Conservation (phyloP, 2,113 vertebrate species). For the Oxygymnocypris stewartii region DNA sequence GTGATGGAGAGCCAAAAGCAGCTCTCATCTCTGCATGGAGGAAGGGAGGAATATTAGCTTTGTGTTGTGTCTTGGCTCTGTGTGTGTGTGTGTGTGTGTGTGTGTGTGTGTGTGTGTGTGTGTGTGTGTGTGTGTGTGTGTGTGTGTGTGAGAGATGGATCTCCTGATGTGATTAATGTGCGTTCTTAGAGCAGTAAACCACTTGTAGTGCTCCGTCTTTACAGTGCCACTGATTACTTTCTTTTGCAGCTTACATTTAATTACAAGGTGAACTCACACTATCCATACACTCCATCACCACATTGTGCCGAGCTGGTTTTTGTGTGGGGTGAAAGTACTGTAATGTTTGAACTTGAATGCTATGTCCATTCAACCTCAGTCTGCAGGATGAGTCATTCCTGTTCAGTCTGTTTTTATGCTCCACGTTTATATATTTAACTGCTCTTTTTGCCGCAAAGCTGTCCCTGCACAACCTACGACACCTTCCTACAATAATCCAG, state of each 20-base stretch:
- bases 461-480: not conserved
- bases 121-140: no score
- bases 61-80: not conserved
- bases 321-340: conserved; percentile 1
- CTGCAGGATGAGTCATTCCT: conserved; percentile 30
- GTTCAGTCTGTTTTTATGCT: not conserved
- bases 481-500: not conserved
- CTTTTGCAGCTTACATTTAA: conserved; percentile 22
- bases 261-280: not conserved
- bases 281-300: not conserved
- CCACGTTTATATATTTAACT: not conserved
- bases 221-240: not conserved
- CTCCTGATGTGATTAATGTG: conserved; percentile 37
- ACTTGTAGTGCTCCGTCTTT: conserved; percentile 27
- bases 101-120: not conserved
- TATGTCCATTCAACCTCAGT: conserved; percentile 2
- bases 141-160: no score
- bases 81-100: not conserved
- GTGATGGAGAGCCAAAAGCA: conserved; percentile 50
- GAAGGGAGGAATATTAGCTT: conserved; percentile 29
- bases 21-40: conserved; percentile 29
- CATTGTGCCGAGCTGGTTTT: not conserved
- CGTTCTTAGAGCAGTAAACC: conserved; percentile 11
- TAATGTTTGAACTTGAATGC: not conserved
- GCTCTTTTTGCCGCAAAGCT: not conserved